These are phyloP conservation scores for Coleophora deauratella DNA, from an alignment of 2,888 invertebrate species.

Conservation along the genomic window DNA sequence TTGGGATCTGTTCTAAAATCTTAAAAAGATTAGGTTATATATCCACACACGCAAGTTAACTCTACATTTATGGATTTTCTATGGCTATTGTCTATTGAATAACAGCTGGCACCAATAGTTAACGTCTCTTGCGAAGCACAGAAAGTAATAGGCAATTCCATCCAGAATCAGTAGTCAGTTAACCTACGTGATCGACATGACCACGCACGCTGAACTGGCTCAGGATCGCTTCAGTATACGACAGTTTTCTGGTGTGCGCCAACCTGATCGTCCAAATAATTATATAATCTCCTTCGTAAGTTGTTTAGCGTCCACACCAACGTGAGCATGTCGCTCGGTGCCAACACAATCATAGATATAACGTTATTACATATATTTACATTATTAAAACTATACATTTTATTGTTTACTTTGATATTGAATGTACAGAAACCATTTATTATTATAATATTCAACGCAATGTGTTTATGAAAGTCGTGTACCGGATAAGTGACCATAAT, in stretches of 20 bases:
- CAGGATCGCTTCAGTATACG: no score
- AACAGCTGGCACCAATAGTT: no score
- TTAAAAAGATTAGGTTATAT: no score
- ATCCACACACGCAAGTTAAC: no score
- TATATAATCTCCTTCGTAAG: slow-evolving; percentile 1
- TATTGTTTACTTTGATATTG: slow-evolving; percentile 67
- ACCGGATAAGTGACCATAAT: slow-evolving; percentile 32
- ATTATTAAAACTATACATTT: slow-evolving; percentile 55
- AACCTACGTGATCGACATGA: no score
- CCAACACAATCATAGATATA: slow-evolving; percentile 54
- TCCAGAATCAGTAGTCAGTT: no score
- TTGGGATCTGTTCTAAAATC: no score
- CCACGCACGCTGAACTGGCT: no score
- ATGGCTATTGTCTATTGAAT: no score
- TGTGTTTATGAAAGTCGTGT: slow-evolving; percentile 63
- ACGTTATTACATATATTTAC: slow-evolving; percentile 57
- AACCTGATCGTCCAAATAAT: neutral
- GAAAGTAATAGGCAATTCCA: no score
- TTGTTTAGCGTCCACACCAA: slow-evolving; percentile 51
- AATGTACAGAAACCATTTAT: slow-evolving; percentile 43
- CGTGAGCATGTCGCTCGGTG: slow-evolving; percentile 48
- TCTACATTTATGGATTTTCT: no score
- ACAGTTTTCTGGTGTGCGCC: neutral
- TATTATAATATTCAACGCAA: slow-evolving; percentile 58
- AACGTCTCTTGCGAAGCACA: no score